A percentile compares a stretch with the other conserved stretches of the same genome.
Conservation (phyloP, 2,888 invertebrate genomes). For the Drosophila quasianomalipes region DNA sequence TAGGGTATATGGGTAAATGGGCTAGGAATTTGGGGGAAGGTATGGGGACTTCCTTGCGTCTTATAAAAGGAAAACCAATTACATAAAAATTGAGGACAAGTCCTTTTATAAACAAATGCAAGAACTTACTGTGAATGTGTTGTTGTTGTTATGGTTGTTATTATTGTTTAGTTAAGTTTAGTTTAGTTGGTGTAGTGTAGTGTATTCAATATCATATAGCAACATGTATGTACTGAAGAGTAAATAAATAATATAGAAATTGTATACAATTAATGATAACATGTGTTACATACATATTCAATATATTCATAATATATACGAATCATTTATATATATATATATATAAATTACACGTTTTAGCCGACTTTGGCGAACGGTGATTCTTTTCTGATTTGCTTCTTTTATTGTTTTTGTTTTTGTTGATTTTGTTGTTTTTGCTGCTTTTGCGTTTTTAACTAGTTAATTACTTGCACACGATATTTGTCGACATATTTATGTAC, state of each 20-base stretch:
- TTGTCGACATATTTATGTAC: slow-evolving; percentile 38
- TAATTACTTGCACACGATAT: slow-evolving; percentile 47
- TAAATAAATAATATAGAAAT: slow-evolving; percentile 61
- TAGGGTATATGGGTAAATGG: neutral
- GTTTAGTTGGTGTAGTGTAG: slow-evolving; percentile 20
- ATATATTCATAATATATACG: slow-evolving; percentile 23
- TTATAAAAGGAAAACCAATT: slow-evolving; percentile 1
- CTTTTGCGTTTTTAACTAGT: slow-evolving; percentile 36
- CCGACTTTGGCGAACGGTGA: slow-evolving; percentile 11
- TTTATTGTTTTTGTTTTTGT: slow-evolving; percentile 9
- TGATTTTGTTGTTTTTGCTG: slow-evolving; percentile 12
- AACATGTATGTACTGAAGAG: slow-evolving; percentile 66
- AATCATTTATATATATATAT: slow-evolving; percentile 24
- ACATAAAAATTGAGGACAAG: slow-evolving; percentile 19
- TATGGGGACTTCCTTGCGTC: neutral
- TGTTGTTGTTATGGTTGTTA: neutral
- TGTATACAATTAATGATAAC: slow-evolving; percentile 56
- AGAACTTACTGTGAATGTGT: slow-evolving; percentile 35
- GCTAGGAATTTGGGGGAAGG: neutral
- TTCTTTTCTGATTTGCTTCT: slow-evolving; percentile 11
- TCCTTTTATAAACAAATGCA: slow-evolving; percentile 53
- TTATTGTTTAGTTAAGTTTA: neutral
- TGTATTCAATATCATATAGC: slow-evolving; percentile 57
- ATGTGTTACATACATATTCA: slow-evolving; percentile 29
- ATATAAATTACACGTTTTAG: slow-evolving; percentile 25